Evolutionary conservation across 2,888 invertebrate genomes (phyloP), one percentile per base, ranked within the genome.

Genomic region (Netelia melanura): DNA sequence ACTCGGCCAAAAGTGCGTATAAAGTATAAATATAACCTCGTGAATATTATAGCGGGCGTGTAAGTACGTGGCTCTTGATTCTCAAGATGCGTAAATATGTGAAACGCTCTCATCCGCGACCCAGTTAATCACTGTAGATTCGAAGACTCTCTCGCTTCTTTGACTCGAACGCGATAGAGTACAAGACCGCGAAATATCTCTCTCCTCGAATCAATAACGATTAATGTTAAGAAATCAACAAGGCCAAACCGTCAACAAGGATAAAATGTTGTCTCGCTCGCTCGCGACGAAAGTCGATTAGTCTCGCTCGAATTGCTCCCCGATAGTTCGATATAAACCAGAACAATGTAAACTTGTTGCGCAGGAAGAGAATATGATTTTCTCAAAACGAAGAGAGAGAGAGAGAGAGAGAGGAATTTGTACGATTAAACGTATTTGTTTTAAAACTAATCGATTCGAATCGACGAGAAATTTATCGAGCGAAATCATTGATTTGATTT

Each of bases 161-260:
- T 17, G 23, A 8, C 23, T 17, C 58, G 30, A 5, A 30, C 5
- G 5, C 30, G 30, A 30, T 30, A 30, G 3, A 30, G 30, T 3
- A 54, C 3, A 23, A 58, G 58, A 58, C 17, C 58, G 23, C 23
- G 48, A 48, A 48, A 48, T 48, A 48, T 48, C 48, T 11, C 0
- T 14, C 11, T 3, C 48, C 48, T 14, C 48, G 6, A 14, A 14
- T 48, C 58, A 58, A 17, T 58, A 21, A 48, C 48, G 62, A 74
- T 52, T 74, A 5, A 30, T 74, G 61, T 74, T 44, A 61, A 25
- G 61, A 62, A 74, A 74, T 61, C 58, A 23, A 14, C 74, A 74
- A 74, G 74, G 74, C 48, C 74, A 52, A 44, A 72, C 8, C 17
- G 14, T 48, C 25, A 23, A 3, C 6, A 38, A 74, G 61, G 48